Base-by-base conservation (phyloP, 2,888 invertebrate species). In the Omphaloscelis lunosa region DNA sequence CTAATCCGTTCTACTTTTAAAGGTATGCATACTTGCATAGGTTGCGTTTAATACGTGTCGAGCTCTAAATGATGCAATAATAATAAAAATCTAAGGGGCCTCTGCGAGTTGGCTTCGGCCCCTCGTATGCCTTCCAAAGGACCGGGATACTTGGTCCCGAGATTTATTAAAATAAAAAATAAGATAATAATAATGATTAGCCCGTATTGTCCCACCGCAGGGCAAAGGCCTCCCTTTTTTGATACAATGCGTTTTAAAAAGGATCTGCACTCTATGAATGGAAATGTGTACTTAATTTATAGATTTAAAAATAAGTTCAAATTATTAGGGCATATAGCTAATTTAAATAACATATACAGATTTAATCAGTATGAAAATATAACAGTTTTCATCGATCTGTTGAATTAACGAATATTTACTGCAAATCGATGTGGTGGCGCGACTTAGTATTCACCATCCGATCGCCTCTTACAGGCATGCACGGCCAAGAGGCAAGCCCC, bases 401-500 rank as follows among this genome's bases (percentile, higher is more conserved):
- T 71, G 2, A 66, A 59, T 72, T 68, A 77, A 71, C 56, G 41
- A 71, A 76, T 69, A n/a, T 73, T 81, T 71, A 75, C 27, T 77
- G 76, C 56, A 69, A 86, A 75, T 75, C 20, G 63, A 76, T 72
- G 48, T 68, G 23, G 51, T 68, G 17, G 48, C 15, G 45, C 39
- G 61, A 45, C 34, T 79, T 62, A 59, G 56, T 74, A 88, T 86
- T 79, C 76, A 79, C 77, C 75, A 78, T 78, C 67, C 48, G 66
- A 79, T 75, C 72, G 84, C 80, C 81, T 88, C 86, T 80, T 86
- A 86, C 76, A 69, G 45, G 72, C 76, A 66, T 78, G 74, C 71
- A 61, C 70, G 59, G 65, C 74, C 72, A 84, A 80, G 83, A 80
- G 87, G 41, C 83, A 84, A 81, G 84, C 86, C 80, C 79, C 80